phyloP scores from a whole-genome alignment of 1,140 invertebrate species.

The Drosophila grimshawi region DNA sequence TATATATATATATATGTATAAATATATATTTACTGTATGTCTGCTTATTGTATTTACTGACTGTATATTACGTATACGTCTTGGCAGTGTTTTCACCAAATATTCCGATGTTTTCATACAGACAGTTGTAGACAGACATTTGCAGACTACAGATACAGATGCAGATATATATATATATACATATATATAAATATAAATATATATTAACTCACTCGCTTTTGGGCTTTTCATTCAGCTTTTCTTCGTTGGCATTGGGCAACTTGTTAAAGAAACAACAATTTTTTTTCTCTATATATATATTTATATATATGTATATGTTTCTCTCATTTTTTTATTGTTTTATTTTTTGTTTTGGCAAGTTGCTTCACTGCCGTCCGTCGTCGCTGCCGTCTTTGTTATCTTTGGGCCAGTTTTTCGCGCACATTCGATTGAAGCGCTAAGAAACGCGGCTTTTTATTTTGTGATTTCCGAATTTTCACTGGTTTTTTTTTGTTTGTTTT shows the following conservation, averaged over 20 bases:
- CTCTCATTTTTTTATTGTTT: not conserved
- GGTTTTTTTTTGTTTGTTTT: not conserved
- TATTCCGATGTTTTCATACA: conserved; percentile 24
- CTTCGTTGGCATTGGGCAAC: conserved; percentile 33
- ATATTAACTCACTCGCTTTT: conserved; percentile 26
- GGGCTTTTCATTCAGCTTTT: conserved; percentile 40
- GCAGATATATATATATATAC: not conserved
- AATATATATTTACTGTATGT: not conserved
- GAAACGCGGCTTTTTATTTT: conserved; percentile 31
- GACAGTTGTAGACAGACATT: conserved; percentile 8
- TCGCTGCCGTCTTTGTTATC: conserved; percentile 27
- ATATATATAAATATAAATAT: not conserved
- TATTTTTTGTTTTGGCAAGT: conserved; percentile 41
- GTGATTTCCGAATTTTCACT: conserved; percentile 18
- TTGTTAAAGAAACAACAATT: conserved; percentile 24
- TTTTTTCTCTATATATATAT: not conserved
- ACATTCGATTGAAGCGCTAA: conserved; percentile 43
- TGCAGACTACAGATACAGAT: not conserved
- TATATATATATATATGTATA: not conserved
- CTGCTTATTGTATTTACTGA: conserved; percentile 19
- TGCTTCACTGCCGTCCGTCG: conserved; percentile 34
- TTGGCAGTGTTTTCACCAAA: conserved; percentile 46
- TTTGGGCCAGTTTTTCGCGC: conserved; percentile 48
- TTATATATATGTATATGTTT: conserved; percentile 9
- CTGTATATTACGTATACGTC: conserved; percentile 62